These are phyloP conservation scores for Typhlomys cinereus DNA, from an alignment of 2,113 vertebrate species.

Conservation along the genomic window DNA sequence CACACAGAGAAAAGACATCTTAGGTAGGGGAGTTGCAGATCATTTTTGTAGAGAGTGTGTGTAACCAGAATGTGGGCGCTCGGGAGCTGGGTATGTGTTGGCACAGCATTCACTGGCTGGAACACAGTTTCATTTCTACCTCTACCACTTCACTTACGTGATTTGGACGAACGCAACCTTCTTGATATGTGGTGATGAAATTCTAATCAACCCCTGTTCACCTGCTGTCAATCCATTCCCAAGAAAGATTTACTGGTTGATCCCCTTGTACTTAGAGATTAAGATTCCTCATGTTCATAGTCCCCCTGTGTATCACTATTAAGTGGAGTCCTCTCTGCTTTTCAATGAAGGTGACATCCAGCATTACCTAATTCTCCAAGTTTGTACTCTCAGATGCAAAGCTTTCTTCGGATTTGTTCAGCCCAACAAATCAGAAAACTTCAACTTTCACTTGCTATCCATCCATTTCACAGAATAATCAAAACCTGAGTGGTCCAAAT, in stretches of 20 bases:
- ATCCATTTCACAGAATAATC: not conserved
- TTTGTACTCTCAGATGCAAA: not conserved
- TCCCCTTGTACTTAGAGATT: not conserved
- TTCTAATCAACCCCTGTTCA: not conserved
- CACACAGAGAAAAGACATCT: not conserved
- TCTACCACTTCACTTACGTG: not conserved
- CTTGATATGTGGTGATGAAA: not conserved
- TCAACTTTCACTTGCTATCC: not conserved
- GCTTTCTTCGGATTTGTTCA: not conserved
- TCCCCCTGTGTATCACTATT: not conserved
- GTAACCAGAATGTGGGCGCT: not conserved
- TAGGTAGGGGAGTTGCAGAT: not conserved
- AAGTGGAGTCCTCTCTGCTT: not conserved
- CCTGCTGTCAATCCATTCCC: not conserved
- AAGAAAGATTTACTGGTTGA: not conserved
- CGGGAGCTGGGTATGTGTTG: not conserved
- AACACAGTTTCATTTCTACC: not conserved
- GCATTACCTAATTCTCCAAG: conserved; percentile 1
- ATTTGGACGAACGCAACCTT: not conserved
- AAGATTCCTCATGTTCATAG: not conserved
- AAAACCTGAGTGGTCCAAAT: not conserved
- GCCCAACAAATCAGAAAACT: not conserved
- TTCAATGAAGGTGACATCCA: not conserved
- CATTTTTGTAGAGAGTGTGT: not conserved
- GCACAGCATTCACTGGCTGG: not conserved